Percentiles rank a stretch among this genome's conserved stretches.
Evolutionary conservation across 2,113 vertebrate genomes (phyloP).

Genomic region (Callaeas wilsoni): DNA sequence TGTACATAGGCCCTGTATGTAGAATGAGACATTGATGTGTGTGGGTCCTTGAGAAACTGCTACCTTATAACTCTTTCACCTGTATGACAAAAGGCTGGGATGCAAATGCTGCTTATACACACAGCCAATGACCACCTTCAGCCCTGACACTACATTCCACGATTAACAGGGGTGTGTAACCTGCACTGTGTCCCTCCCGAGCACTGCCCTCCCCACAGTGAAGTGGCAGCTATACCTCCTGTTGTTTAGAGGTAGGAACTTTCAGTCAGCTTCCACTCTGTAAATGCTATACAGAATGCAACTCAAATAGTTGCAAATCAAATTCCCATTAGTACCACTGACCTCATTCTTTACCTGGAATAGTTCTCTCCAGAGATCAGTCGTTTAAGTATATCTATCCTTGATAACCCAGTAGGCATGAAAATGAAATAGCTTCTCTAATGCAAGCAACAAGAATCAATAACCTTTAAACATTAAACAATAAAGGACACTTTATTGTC

Average conservation of each 20-base stretch:
- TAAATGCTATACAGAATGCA: background rate
- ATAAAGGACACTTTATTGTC: slow-evolving; percentile 48
- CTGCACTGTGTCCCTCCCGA: background rate
- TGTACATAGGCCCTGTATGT: rapidly evolving
- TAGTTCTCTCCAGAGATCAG: slow-evolving; percentile 28
- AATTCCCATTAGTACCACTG: slow-evolving; percentile 29
- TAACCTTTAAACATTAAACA: slow-evolving; percentile 70
- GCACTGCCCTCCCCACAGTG: background rate
- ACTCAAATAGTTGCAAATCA: background rate
- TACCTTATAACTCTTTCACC: background rate
- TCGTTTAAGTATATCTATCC: slow-evolving; percentile 58
- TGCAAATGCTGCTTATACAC: background rate
- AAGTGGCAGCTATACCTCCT: background rate
- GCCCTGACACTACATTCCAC: background rate
- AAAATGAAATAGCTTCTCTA: slow-evolving; percentile 66
- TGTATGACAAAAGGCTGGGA: background rate
- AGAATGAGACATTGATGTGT: background rate
- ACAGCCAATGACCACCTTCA: background rate
- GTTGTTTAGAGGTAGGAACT: background rate
- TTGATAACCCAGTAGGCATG: slow-evolving; percentile 34
- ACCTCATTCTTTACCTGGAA: slow-evolving; percentile 58
- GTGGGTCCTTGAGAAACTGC: background rate
- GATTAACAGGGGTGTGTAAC: background rate
- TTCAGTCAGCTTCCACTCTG: background rate
- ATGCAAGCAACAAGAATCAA: slow-evolving; percentile 65